Percentiles rank a stretch among this genome's conserved stretches.
Evolutionary conservation across 2,888 invertebrate species (phyloP).

Genomic region (Hermodice carunculata): DNA sequence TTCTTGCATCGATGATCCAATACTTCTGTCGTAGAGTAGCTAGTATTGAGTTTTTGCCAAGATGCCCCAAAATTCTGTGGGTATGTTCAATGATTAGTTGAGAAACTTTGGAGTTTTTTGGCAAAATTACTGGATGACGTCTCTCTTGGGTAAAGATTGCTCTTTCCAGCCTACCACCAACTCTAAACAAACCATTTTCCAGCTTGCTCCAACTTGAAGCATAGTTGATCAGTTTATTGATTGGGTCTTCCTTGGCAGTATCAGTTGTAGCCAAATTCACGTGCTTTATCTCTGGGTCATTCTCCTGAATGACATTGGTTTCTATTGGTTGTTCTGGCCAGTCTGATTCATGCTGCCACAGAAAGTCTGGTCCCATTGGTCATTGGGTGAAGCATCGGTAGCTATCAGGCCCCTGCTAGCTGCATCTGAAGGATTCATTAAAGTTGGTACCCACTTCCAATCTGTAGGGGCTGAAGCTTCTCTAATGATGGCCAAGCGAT

Average conservation of each 20-base stretch:
- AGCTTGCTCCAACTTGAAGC: background rate
- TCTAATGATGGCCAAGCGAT: constrained; percentile 15
- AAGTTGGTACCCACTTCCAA: background rate
- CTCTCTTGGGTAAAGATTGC: too few relatives aligned
- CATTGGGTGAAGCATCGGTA: too few relatives aligned
- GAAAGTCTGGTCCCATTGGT: too few relatives aligned
- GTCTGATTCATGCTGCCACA: constrained; percentile 7
- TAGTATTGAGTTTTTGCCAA: too few relatives aligned
- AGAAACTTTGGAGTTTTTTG: too few relatives aligned
- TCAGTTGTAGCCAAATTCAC: background rate
- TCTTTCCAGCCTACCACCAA: background rate
- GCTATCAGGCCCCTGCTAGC: constrained; percentile 14
- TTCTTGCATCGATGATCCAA: too few relatives aligned
- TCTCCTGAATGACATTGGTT: too few relatives aligned
- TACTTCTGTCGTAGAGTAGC: too few relatives aligned
- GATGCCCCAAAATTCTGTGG: too few relatives aligned
- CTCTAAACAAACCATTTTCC: background rate
- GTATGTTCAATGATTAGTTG: too few relatives aligned
- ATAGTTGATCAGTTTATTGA: background rate
- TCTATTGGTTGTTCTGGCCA: constrained; percentile 6
- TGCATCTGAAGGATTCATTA: constrained; percentile 10
- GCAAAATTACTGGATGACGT: too few relatives aligned
- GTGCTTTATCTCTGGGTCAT: background rate
- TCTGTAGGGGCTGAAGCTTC: background rate
- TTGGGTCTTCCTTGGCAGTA: background rate